A percentile compares a stretch with the other conserved stretches of the same genome.
Conservation (phyloP, 2,888 invertebrate genomes). For the Mayetiola destructor region DNA sequence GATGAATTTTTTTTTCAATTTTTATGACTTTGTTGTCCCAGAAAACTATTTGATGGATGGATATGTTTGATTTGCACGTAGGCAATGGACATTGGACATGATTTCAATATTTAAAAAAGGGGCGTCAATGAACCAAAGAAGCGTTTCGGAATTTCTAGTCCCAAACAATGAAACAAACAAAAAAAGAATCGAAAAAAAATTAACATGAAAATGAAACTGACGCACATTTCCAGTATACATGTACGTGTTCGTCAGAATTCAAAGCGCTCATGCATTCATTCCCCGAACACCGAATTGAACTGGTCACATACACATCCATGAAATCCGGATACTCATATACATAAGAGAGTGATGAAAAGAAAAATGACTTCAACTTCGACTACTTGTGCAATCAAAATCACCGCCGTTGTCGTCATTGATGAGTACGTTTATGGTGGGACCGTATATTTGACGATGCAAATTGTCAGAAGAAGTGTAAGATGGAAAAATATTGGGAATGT, state of each 20-base stretch:
- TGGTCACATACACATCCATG: background rate
- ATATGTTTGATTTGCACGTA: no score
- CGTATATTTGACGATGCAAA: no score
- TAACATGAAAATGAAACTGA: conserved; percentile 12
- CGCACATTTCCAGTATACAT: background rate
- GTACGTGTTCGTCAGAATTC: background rate
- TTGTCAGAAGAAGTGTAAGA: background rate
- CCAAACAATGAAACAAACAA: background rate
- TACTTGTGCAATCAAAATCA: conserved; percentile 1
- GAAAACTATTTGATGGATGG: no score
- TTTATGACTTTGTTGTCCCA: no score
- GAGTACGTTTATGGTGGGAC: conserved; percentile 8
- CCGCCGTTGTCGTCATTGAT: conserved; percentile 11
- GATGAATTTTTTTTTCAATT: no score
- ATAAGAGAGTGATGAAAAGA: no score
- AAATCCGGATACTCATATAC: background rate
- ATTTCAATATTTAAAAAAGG: no score
- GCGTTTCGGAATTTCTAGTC: background rate
- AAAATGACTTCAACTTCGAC: no score
- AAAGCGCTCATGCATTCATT: background rate
- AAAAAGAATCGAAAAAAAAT: background rate
- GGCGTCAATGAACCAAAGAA: conserved; percentile 12
- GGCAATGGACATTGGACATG: no score
- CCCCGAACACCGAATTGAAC: background rate
- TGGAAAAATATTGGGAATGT: background rate